phyloP scores from a whole-genome alignment of 1,140 invertebrate species.

The Drosophila arizonae region DNA sequence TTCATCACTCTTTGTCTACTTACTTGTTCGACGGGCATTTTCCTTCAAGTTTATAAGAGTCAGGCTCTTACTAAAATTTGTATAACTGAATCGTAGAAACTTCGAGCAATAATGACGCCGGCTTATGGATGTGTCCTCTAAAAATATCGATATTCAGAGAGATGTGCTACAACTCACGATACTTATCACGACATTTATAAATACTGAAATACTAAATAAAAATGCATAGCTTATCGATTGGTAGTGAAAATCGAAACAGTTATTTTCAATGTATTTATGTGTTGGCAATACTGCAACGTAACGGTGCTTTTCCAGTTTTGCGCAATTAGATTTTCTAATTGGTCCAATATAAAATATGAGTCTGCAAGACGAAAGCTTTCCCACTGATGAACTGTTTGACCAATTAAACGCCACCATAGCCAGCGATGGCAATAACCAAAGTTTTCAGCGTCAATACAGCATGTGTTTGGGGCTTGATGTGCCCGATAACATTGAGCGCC shows the following conservation, averaged over 20 bases:
- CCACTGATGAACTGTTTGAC: conserved; percentile 57
- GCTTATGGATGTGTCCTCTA: conserved; percentile 6
- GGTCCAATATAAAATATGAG: conserved; percentile 32
- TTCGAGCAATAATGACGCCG: conserved; percentile 26
- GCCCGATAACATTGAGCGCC: conserved; percentile 36
- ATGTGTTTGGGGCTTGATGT: conserved; percentile 6
- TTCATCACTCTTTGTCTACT: background rate
- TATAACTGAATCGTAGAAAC: background rate
- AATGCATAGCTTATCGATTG: background rate
- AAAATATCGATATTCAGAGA: background rate
- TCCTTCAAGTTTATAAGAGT: background rate
- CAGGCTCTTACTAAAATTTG: background rate
- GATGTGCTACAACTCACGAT: background rate
- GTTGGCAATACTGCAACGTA: background rate
- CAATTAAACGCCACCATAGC: conserved; percentile 25
- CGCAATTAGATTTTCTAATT: background rate
- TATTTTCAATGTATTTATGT: background rate
- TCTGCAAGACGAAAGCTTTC: conserved; percentile 63
- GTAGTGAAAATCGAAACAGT: background rate
- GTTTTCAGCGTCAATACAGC: conserved; percentile 32
- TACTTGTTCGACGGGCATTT: conserved; percentile 39
- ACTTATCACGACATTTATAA: background rate
- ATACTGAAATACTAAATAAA: background rate
- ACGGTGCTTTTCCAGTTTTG: conserved; percentile 23
- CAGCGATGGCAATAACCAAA: background rate